Percentiles rank a stretch among this genome's conserved stretches.
Evolutionary conservation across 1,140 invertebrate species (phyloP).

Genomic region (Pristionchus pacificus): DNA sequence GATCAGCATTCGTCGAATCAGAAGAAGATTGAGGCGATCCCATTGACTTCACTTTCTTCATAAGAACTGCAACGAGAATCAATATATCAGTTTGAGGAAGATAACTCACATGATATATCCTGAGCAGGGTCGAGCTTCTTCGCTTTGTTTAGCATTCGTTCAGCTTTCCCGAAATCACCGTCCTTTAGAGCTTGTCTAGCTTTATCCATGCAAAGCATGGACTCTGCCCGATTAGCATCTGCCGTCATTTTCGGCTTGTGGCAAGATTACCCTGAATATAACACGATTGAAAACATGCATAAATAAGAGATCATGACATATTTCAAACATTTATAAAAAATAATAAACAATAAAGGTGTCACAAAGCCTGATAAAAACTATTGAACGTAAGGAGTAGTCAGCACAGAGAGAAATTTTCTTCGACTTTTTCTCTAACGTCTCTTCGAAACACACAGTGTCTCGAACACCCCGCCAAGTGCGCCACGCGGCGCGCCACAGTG

Average conservation of each 20-base stretch:
- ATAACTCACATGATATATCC: slow-evolving; percentile 46
- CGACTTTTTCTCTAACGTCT: too few species aligned
- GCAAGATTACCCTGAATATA: neutral
- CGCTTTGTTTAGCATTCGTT: slow-evolving; percentile 44
- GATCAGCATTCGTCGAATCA: slow-evolving; percentile 36
- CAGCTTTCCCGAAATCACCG: slow-evolving; percentile 41
- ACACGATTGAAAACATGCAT: neutral
- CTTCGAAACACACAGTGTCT: too few species aligned
- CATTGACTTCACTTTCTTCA: slow-evolving; percentile 23
- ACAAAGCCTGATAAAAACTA: too few species aligned
- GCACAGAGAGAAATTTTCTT: too few species aligned
- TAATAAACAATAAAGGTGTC: neutral
- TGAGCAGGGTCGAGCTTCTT: slow-evolving; percentile 46
- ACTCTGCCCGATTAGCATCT: slow-evolving; percentile 22
- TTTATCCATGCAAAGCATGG: slow-evolving; percentile 29
- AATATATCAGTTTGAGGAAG: slow-evolving; percentile 13
- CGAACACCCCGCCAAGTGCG: too few species aligned
- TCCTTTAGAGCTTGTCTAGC: slow-evolving; percentile 41
- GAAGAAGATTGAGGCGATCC: slow-evolving; percentile 26
- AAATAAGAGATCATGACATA: neutral
- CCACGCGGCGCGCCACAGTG: too few species aligned
- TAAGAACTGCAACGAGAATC: slow-evolving; percentile 22
- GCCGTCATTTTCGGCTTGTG: slow-evolving; percentile 21
- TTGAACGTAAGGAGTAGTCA: too few species aligned
- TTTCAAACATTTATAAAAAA: neutral